Evolutionary conservation across 2,113 vertebrate genomes (phyloP).

Genomic region (Seriola rivoliana): DNA sequence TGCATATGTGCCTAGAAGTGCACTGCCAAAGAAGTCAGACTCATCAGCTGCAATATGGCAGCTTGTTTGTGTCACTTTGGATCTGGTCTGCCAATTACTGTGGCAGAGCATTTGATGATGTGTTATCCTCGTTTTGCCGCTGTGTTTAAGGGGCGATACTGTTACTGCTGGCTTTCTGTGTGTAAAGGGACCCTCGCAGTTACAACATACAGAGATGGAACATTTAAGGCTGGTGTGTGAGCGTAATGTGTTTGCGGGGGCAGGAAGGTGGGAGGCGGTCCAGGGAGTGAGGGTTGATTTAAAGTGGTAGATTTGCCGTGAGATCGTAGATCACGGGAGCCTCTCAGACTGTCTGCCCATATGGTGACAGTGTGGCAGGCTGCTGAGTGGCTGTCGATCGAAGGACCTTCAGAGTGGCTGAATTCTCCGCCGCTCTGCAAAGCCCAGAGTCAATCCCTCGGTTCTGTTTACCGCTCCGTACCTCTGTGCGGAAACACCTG

Average conservation of each 20-base stretch:
- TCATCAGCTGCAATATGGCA: slow-evolving; percentile 60
- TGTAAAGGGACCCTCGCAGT: slow-evolving; percentile 39
- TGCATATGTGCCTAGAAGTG: slow-evolving; percentile 51
- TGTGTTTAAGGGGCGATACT: slow-evolving; percentile 26
- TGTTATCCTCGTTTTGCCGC: slow-evolving; percentile 22
- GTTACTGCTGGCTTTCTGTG: slow-evolving; percentile 13
- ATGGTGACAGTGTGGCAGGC: slow-evolving; percentile 59
- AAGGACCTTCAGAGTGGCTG: slow-evolving; percentile 64
- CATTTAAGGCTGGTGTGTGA: slow-evolving; percentile 15
- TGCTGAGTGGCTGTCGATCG: slow-evolving; percentile 71
- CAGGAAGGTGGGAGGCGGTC: slow-evolving; percentile 24
- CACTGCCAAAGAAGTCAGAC: slow-evolving; percentile 51
- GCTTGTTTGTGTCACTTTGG: slow-evolving; percentile 58
- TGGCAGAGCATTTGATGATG: slow-evolving; percentile 45
- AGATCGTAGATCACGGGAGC: slow-evolving; percentile 72
- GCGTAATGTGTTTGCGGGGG: slow-evolving; percentile 35
- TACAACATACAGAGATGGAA: slow-evolving; percentile 23
- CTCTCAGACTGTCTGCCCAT: slow-evolving; percentile 58
- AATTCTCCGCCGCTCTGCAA: slow-evolving; percentile 60
- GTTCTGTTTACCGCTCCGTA: slow-evolving; percentile 56
- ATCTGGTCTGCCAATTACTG: slow-evolving; percentile 59
- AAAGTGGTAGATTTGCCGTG: slow-evolving; percentile 74
- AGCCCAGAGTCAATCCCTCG: slow-evolving; percentile 53
- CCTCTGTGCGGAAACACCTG: slow-evolving; percentile 20
- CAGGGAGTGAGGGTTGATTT: slow-evolving; percentile 72